Evolutionary conservation across 2,888 invertebrate genomes (phyloP).

Genomic region (Ctenicera cuprea): DNA sequence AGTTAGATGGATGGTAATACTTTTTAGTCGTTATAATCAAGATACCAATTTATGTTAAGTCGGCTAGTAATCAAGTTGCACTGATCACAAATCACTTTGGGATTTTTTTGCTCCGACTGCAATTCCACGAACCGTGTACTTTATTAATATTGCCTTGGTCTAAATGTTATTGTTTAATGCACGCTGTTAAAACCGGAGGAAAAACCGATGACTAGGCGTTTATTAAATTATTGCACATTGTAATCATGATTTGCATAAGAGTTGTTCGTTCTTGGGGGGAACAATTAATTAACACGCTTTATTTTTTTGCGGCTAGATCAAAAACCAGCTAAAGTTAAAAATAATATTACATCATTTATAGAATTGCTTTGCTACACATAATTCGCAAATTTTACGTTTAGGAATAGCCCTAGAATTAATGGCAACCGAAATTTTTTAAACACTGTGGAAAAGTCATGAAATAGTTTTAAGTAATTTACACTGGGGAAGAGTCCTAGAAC

Average conservation of each 20-base stretch:
- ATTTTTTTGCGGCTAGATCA: too few species aligned
- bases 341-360: too few species aligned
- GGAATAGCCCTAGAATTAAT: too few species aligned
- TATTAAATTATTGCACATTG: constrained; percentile 27
- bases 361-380: too few species aligned
- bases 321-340: too few species aligned
- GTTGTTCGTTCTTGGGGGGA: neutral
- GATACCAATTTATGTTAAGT: constrained; percentile 31
- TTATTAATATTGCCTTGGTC: constrained; percentile 39
- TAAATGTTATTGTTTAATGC: constrained; percentile 35
- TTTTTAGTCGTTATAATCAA: constrained; percentile 27
- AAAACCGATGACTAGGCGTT: constrained; percentile 27
- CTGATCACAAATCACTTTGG: constrained; percentile 23
- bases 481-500: too few species aligned
- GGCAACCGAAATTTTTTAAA: too few species aligned
- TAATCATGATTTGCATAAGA: constrained; percentile 21
- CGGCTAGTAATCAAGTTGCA: constrained; percentile 23
- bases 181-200: constrained; percentile 4
- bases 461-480: too few species aligned
- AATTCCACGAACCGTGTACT: constrained; percentile 31
- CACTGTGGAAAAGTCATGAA: too few species aligned
- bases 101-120: constrained; percentile 11
- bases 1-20: constrained; percentile 15
- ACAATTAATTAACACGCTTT: constrained; percentile 4
- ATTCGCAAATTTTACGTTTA: too few species aligned